Base-by-base conservation (phyloP, 2,888 invertebrate species). In the Drosophila ezoana region DNA sequence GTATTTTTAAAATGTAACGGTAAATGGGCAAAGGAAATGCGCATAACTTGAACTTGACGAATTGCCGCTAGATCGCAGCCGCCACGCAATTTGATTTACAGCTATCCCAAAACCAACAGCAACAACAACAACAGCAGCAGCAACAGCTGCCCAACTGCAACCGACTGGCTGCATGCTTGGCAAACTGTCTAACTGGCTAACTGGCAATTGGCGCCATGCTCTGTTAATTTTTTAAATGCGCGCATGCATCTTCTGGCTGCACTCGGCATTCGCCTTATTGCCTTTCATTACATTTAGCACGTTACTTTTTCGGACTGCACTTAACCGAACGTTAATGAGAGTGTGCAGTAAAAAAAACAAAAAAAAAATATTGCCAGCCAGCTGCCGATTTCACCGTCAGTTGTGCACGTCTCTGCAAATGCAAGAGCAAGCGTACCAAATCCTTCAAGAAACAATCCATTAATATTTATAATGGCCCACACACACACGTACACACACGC, bases 1-100 rank as follows among this genome's bases (percentile, higher is more conserved):
- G 32, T 52, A 11, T 45, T 45, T 77, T 85, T 71, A n/a, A 41
- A 20, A 49, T 60, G 74, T 81, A 81, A 82, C 82, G 86, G 86
- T 85, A 76, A 73, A 68, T 83, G 69, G 69, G 76, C 86, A 83
- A 85, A 85, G 86, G 86, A 83, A 83, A 85, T 82, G 86, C 71
- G 83, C 83, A 85, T 85, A 82, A 82, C 82, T 82, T 82, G 83
- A 75, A 75, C 75, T 75, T 75, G 74, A 75, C 74, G 74, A 70
- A 72, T 72, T 72, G 67, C 75, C 56, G 71, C 71, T 56, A 72
- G 44, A 37, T 57, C 47, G 53, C 63, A 60, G 63, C 51, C 68
- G 72, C 76, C 76, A 72, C 76, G 76, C 68, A 59, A 48, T 65
- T 76, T 76, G 76, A 56, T 72, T 76, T 76, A 72, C 67, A 73